Evolutionary conservation across 1,140 invertebrate genomes (phyloP).

Genomic region (Ectropis grisescens): DNA sequence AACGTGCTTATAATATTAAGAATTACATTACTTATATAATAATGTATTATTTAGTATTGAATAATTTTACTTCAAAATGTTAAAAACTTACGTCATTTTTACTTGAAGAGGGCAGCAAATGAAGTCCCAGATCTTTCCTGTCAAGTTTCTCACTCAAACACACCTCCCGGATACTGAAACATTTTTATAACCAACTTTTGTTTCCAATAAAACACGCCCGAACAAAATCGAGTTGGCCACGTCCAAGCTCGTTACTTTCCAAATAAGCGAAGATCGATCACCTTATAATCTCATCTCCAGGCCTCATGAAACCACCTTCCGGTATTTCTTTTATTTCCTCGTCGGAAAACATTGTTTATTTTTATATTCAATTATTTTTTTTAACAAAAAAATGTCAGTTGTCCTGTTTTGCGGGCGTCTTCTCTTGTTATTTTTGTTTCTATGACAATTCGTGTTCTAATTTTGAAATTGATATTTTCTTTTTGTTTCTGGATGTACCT

Average conservation of each 20-base stretch:
- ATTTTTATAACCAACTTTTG: constrained; percentile 14
- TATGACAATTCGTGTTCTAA: constrained; percentile 32
- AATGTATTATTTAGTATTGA: no score
- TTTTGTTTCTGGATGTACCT: constrained; percentile 7
- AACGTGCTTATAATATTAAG: no score
- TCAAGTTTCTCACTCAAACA: constrained; percentile 55
- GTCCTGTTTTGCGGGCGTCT: constrained; percentile 33
- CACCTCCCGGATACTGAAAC: constrained; percentile 51
- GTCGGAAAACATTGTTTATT: constrained; percentile 61
- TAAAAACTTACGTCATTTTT: constrained; percentile 40
- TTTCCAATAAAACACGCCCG: constrained; percentile 11
- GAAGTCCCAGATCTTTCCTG: constrained; percentile 39
- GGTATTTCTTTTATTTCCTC: constrained; percentile 58
- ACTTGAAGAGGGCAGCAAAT: constrained; percentile 26
- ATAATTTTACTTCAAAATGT: no score
- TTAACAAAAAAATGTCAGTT: constrained; percentile 46
- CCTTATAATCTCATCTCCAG: constrained; percentile 61
- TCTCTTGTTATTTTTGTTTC: constrained; percentile 43
- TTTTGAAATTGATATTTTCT: constrained; percentile 31
- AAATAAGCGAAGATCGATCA: constrained; percentile 55
- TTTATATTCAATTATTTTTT: constrained; percentile 60
- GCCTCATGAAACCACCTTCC: constrained; percentile 41
- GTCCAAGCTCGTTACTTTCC: constrained; percentile 19
- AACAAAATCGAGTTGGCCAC: constrained; percentile 24
- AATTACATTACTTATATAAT: no score